Conservation (phyloP, 2,797 vertebrate species). For the Synaphobranchus kaupii region DNA sequence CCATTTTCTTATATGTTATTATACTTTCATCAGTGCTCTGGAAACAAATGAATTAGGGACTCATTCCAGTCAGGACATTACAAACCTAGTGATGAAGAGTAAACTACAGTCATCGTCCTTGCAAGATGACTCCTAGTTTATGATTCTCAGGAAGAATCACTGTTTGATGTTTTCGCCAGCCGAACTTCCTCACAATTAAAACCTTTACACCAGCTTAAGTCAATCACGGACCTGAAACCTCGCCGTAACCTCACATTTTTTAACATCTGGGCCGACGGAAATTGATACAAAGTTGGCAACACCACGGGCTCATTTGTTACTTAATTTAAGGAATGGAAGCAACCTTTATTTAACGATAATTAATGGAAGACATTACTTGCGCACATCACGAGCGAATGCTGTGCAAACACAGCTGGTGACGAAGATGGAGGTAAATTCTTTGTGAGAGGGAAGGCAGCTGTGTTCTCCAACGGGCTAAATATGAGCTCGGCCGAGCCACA, state of each 20-base stretch:
- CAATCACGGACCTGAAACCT: neutral
- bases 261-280: slow-evolving; percentile 12
- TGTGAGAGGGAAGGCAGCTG: slow-evolving; percentile 48
- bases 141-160: neutral
- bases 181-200: neutral
- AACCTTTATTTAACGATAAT: slow-evolving; percentile 20
- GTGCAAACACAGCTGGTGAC: slow-evolving; percentile 74
- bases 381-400: slow-evolving; percentile 61
- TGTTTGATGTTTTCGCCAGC: neutral
- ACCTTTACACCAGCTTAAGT: neutral
- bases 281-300: slow-evolving; percentile 14
- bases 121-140: neutral
- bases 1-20: neutral
- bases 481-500: slow-evolving; percentile 50
- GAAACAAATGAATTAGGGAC: neutral
- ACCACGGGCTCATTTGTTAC: neutral
- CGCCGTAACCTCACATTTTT: neutral
- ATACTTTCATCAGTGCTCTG: neutral
- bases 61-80: neutral
- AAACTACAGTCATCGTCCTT: neutral
- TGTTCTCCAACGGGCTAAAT: slow-evolving; percentile 47
- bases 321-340: neutral
- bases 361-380: slow-evolving; percentile 49
- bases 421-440: slow-evolving; percentile 52
- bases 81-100: neutral